Base-by-base conservation (phyloP, 2,888 invertebrate species). In the Cyclophora albipunctata region DNA sequence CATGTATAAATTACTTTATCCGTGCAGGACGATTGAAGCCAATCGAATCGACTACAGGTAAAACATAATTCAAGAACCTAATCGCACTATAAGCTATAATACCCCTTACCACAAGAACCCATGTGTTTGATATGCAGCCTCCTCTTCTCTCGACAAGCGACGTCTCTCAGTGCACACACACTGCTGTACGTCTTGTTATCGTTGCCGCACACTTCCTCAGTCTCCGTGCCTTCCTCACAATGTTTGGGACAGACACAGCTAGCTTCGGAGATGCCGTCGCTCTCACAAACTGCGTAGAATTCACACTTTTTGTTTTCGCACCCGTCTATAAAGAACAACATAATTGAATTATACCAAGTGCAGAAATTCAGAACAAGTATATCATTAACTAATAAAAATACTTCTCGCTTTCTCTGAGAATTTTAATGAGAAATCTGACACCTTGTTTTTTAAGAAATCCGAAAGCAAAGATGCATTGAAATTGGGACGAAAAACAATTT, bases 171-270 rank as follows among this genome's bases (percentile, higher is more conserved):
- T 56, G 95, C 92, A 80, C 97, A 97, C 70, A 96, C 95, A 78
- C 93, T 96, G 70, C 92, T 91, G 84, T 97, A 96, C 2, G 96
- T 96, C 67, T 92, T 91, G 49, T 95, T 95, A 81, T 97, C 96
- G 64, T 93, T 94, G 45, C 96, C 96, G 76, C 97, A 97, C 47
- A 96, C 94, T 64, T 93, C 92, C 59, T 92, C 92, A 7, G 89
- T 88, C 69, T 89, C 89, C 89, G 89, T 89, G 56, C 89, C 89
- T 60, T 89, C 89, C 64, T 89, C 88, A 59, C 92, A 92, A 58
- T 90, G 84, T 66, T 90, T 88, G 3, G 92, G 91, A 59, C 93
- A 93, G 47, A 92, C 90, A 67, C 93, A 93, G 53, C 85, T 89
- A 58, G 91, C 74, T 74, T 89, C 89, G 71, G 92, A 84, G 72